Evolutionary conservation across 2,888 invertebrate genomes (phyloP).

Genomic region (Miltochrista miniata): DNA sequence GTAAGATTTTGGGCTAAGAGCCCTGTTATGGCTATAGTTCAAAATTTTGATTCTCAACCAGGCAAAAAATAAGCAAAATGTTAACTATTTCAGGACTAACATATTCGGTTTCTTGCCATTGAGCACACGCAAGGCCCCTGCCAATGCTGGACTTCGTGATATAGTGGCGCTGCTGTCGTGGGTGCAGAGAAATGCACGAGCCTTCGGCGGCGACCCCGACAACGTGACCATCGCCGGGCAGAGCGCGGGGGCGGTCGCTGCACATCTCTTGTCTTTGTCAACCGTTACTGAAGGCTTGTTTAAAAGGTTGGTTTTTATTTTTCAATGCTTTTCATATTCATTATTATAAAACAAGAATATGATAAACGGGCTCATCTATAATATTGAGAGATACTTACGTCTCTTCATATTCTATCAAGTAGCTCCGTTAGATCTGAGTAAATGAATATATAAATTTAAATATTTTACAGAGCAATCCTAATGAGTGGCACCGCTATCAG

Average conservation of each 20-base stretch:
- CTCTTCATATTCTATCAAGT: no score
- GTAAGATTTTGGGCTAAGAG: slow-evolving; percentile 33
- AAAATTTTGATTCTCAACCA: no score
- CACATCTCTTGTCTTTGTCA: slow-evolving; percentile 63
- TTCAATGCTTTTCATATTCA: background rate
- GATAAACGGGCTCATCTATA: no score
- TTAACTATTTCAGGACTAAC: slow-evolving; percentile 57
- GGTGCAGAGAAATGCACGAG: slow-evolving; percentile 62
- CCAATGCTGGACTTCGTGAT: slow-evolving; percentile 77
- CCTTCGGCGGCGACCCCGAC: slow-evolving; percentile 70
- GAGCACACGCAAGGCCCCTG: slow-evolving; percentile 61
- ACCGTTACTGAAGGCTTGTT: slow-evolving; percentile 62
- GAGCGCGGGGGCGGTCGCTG: slow-evolving; percentile 65
- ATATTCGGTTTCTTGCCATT: slow-evolving; percentile 74
- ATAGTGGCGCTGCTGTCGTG: slow-evolving; percentile 67
- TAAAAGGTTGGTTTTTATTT: slow-evolving; percentile 47
- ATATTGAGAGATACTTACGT: no score
- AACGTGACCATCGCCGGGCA: slow-evolving; percentile 72
- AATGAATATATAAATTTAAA: background rate
- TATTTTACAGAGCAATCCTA: slow-evolving; percentile 58
- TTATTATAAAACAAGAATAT: no score
- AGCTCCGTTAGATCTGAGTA: no score
- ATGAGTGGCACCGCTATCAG: slow-evolving; percentile 66
- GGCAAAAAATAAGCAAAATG: background rate
- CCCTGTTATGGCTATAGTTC: no score